phyloP scores from a whole-genome alignment of 1,140 invertebrate genomes.

The Monochamus saltuarius region DNA sequence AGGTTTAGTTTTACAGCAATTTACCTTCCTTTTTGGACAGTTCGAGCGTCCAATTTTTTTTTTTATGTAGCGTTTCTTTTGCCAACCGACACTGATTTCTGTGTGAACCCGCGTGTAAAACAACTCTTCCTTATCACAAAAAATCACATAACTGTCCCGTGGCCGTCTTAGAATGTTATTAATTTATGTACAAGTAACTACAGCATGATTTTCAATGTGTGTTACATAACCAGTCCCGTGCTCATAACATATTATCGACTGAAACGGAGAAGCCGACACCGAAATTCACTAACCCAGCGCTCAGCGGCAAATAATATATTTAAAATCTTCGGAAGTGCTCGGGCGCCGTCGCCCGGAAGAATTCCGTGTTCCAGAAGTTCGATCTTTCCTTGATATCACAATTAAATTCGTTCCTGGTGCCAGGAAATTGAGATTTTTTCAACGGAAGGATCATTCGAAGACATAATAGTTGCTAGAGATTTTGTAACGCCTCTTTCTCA shows the following conservation, averaged over 20 bases:
- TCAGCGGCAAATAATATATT: conserved; percentile 15
- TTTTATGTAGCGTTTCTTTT: too few species aligned
- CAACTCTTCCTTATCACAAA: conserved; percentile 7
- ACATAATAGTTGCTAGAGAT: too few species aligned
- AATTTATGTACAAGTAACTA: not conserved
- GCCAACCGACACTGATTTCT: too few species aligned
- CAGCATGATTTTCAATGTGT: not conserved
- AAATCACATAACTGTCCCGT: conserved; percentile 14
- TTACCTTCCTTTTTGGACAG: too few species aligned
- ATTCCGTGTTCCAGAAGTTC: not conserved
- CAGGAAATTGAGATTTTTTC: too few species aligned
- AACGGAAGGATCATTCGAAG: too few species aligned
- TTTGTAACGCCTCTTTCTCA: too few species aligned
- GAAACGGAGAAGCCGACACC: conserved; percentile 15
- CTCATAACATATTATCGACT: conserved; percentile 23
- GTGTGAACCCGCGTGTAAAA: conserved; percentile 10
- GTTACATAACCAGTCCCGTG: conserved; percentile 14
- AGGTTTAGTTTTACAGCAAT: too few species aligned
- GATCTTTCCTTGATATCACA: conserved; percentile 7
- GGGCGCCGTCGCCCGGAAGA: not conserved
- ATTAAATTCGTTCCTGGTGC: too few species aligned
- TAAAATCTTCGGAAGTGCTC: conserved; percentile 8
- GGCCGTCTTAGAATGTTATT: not conserved
- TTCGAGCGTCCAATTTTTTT: too few species aligned
- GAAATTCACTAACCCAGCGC: conserved; percentile 19